Evolutionary conservation across 2,797 vertebrate genomes (phyloP).

Genomic region (Microcaecilia unicolor): DNA sequence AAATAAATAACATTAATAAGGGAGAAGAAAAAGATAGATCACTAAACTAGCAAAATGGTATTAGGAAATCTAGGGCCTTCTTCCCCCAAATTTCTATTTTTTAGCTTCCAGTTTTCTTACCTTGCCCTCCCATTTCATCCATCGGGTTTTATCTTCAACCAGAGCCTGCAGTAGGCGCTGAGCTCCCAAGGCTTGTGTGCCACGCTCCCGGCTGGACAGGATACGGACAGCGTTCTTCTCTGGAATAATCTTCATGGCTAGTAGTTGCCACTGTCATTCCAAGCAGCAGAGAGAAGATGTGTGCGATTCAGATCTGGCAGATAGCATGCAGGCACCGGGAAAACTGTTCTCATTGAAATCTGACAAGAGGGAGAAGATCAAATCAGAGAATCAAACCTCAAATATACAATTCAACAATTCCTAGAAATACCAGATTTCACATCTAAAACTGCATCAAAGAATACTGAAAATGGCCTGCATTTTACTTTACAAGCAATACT

Average conservation of each 20-base stretch:
- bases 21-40: too few species aligned
- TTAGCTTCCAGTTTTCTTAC: too few species aligned
- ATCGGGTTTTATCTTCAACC: constrained; percentile 94
- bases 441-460: too few species aligned
- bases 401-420: too few species aligned
- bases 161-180: constrained; percentile 90
- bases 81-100: too few species aligned
- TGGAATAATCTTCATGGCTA: constrained; percentile 68
- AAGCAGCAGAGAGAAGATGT: constrained; percentile 30
- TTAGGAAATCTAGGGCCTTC: too few species aligned
- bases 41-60: too few species aligned
- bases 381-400: too few species aligned
- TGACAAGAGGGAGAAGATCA: constrained; percentile 18
- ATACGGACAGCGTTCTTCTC: constrained; percentile 94
- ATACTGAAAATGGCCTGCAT: too few species aligned
- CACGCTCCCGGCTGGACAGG: constrained; percentile 83
- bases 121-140: constrained; percentile 99
- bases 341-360: constrained; percentile 58
- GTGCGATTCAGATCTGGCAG: constrained; percentile 45
- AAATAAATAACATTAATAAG: too few species aligned
- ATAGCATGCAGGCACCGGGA: constrained; percentile 67
- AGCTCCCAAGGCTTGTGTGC: constrained; percentile 78
- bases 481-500: too few species aligned
- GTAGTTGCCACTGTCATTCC: constrained; percentile 29
- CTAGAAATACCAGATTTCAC: too few species aligned